Conservation (phyloP, 2,797 vertebrate genomes). For the Vireo griseus region DNA sequence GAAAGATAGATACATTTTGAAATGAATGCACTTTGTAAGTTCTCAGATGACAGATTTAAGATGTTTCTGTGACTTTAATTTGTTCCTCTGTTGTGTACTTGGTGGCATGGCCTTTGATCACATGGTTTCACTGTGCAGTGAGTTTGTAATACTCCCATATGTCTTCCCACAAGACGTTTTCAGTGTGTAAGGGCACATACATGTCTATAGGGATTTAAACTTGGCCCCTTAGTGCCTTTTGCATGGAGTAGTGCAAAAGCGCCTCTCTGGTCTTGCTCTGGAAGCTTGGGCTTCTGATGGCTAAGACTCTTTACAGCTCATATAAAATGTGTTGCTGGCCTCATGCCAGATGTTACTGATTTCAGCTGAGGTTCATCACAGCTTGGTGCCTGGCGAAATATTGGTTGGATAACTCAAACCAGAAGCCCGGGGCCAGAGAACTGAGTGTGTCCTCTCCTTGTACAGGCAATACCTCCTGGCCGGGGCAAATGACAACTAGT, state of each 20-base stretch:
- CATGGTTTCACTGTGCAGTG: not conserved
- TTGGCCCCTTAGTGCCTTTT: not conserved
- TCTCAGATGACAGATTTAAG: not conserved
- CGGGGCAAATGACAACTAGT: not conserved
- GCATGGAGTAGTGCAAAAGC: not conserved
- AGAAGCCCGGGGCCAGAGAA: not conserved
- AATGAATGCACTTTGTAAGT: not conserved
- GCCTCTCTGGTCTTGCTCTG: not conserved
- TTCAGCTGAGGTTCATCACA: not conserved
- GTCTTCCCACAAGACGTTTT: not conserved
- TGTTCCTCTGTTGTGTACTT: not conserved
- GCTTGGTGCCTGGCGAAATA: not conserved
- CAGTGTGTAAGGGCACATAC: not conserved
- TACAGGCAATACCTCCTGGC: not conserved
- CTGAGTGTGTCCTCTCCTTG: not conserved
- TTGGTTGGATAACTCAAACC: not conserved
- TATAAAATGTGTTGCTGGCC: not conserved
- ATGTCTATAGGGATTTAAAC: not conserved
- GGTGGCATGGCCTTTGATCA: not conserved
- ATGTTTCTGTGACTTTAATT: not conserved
- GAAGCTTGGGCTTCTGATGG: not conserved
- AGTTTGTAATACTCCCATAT: not conserved
- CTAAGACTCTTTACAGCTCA: not conserved
- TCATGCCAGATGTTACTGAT: not conserved
- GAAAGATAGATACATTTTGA: not conserved